Evolutionary conservation across 2,888 invertebrate genomes (phyloP), one percentile per base, ranked within the genome.

Genomic region (Caenorhabditis drosophilae): DNA sequence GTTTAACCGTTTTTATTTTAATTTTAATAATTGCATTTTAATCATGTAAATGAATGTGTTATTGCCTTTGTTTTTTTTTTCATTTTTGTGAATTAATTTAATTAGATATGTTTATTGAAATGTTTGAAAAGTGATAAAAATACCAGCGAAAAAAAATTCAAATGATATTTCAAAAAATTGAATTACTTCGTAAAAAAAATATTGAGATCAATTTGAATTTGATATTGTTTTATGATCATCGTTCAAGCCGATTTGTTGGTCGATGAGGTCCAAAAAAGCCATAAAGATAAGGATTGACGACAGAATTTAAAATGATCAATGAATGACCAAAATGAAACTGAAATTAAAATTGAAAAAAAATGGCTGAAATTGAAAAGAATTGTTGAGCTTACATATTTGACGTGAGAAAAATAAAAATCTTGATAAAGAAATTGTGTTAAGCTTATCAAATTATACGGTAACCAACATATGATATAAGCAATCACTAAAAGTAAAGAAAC

Each of bases 391-490:
- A 67, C 61, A 51, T 58, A 51, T 38, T 58, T 58, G 2, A 67
- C 18, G 26, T 62, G 45, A 18, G 73, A 44, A 15, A 51, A 61
- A 62, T 77, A 79, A 16, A 75, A 55, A 20, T 70, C 68, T 15
- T 74, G 75, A 48, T 81, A 73, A 38, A 80, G 45, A 41, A 82
- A 68, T 41, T 77, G 77, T 16, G 79, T 70, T 7, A 82, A 49
- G 25, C 73, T 67, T 27, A 81, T 66, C 2, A 74, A 68, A 52
- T 82, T 82, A 60, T 82, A 82, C 4, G 82, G 82, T 4, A 82
- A 68, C 82, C 82, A 82, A 61, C 80, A 83, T 23, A 80, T 63
- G 40, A 82, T 76, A 52, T 82, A 82, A 11, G 79, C 81, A 18
- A 76, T 64, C 23, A 82, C 76, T 6, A 82, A 75, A 3, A 80